These are phyloP conservation scores for Ranitomeya imitator DNA, from an alignment of 2,113 vertebrate species.

Conservation along the genomic window DNA sequence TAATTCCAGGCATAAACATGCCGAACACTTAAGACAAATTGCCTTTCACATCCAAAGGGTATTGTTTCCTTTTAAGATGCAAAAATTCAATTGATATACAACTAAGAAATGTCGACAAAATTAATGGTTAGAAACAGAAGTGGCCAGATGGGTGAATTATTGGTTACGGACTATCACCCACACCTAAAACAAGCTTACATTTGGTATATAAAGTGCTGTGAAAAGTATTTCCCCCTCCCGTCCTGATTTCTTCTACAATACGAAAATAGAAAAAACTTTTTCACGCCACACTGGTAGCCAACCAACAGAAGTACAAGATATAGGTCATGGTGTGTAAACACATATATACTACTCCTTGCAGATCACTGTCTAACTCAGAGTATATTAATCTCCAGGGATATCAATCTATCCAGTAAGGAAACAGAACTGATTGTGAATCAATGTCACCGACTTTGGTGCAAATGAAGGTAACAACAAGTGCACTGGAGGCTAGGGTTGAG, in stretches of 20 bases:
- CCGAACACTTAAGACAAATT: slow-evolving; percentile 20
- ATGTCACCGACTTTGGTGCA: no score
- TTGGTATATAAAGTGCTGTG: background rate
- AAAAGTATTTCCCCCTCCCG: background rate
- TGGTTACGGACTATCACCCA: background rate
- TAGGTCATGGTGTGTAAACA: no score
- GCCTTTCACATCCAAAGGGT: slow-evolving; percentile 22
- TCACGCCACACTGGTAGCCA: no score
- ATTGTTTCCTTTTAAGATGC: slow-evolving; percentile 14
- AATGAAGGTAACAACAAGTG: no score
- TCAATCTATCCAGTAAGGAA: no score
- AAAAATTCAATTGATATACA: slow-evolving; percentile 9
- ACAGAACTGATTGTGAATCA: no score
- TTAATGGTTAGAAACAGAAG: background rate
- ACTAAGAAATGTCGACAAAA: background rate
- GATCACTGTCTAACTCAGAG: no score
- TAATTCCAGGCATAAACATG: slow-evolving; percentile 43
- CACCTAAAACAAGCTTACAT: background rate
- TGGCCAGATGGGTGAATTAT: background rate
- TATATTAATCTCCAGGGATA: no score
- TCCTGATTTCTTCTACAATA: background rate
- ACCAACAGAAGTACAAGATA: no score
- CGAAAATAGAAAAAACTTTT: background rate
- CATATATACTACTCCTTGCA: no score
- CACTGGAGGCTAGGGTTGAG: no score